phyloP scores from a whole-genome alignment of 1,140 invertebrate species.

The Littorina saxatilis region DNA sequence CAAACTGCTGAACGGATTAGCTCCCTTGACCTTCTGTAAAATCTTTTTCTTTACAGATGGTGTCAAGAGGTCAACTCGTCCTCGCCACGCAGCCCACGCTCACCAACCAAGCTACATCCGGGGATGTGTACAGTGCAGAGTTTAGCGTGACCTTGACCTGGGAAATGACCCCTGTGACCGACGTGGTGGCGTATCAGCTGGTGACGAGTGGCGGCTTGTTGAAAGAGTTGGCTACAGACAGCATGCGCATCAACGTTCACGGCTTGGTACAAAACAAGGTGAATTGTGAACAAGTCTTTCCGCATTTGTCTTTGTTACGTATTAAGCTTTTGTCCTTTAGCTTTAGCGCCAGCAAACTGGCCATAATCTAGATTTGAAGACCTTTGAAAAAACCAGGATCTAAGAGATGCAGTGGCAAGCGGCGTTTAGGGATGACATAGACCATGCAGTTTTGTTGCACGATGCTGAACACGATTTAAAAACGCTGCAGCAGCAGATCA shows the following conservation, averaged over 20 bases:
- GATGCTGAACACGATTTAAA: too few relatives aligned
- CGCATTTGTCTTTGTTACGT: too few relatives aligned
- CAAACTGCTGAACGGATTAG: too few relatives aligned
- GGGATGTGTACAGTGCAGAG: conserved; percentile 18
- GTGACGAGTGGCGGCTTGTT: not conserved
- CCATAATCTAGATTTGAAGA: too few relatives aligned
- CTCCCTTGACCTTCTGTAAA: too few relatives aligned
- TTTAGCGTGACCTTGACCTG: conserved; percentile 19
- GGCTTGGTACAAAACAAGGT: not conserved
- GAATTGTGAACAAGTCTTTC: too few relatives aligned
- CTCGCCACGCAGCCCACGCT: not conserved
- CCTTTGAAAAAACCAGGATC: too few relatives aligned
- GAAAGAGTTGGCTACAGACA: conserved; percentile 19
- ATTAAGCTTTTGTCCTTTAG: not conserved
- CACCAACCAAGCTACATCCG: not conserved
- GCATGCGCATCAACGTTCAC: conserved; percentile 12
- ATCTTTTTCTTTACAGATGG: not conserved
- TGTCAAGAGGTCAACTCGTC: conserved; percentile 26
- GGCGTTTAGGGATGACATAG: too few relatives aligned
- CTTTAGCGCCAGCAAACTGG: too few relatives aligned
- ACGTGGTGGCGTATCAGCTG: conserved; percentile 7
- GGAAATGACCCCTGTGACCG: conserved; percentile 28
- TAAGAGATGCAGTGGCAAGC: too few relatives aligned
- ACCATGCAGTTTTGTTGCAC: too few relatives aligned
- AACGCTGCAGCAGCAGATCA: too few relatives aligned